These are phyloP conservation scores for Chloroceryle amazona DNA, from an alignment of 2,797 vertebrate genomes.

Conservation along the genomic window DNA sequence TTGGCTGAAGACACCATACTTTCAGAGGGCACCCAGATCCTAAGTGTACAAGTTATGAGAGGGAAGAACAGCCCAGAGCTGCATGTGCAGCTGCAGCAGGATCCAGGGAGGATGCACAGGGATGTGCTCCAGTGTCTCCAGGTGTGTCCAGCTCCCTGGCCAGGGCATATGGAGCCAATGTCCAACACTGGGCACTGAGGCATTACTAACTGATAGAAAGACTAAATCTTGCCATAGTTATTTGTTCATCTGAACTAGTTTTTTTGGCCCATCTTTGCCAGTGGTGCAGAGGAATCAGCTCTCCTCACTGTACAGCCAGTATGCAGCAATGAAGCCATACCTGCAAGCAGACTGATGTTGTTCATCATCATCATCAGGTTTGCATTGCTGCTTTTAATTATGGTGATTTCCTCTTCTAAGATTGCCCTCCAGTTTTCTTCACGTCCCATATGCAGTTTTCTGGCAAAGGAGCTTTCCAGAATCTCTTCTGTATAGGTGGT, in stretches of 20 bases:
- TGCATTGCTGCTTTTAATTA: conserved; percentile 52
- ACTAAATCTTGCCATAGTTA: not conserved
- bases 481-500: not conserved
- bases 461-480: not conserved
- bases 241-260: not conserved
- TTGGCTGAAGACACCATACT: not conserved
- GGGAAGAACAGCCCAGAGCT: not conserved
- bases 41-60: not conserved
- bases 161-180: not conserved
- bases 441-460: not conserved
- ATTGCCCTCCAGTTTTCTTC: conserved; percentile 43
- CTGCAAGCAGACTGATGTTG: conserved; percentile 72
- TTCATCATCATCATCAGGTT: conserved; percentile 64
- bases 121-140: not conserved
- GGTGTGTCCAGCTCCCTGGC: not conserved
- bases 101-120: accelerated
- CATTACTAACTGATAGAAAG: not conserved
- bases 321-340: conserved; percentile 46
- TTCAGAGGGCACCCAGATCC: not conserved
- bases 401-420: conserved; percentile 62
- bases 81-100: accelerated
- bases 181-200: not conserved
- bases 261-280: not conserved
- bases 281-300: not conserved
- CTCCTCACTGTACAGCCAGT: not conserved